Conservation (phyloP, 1,140 invertebrate species). For the Temnothorax nylanderi region DNA sequence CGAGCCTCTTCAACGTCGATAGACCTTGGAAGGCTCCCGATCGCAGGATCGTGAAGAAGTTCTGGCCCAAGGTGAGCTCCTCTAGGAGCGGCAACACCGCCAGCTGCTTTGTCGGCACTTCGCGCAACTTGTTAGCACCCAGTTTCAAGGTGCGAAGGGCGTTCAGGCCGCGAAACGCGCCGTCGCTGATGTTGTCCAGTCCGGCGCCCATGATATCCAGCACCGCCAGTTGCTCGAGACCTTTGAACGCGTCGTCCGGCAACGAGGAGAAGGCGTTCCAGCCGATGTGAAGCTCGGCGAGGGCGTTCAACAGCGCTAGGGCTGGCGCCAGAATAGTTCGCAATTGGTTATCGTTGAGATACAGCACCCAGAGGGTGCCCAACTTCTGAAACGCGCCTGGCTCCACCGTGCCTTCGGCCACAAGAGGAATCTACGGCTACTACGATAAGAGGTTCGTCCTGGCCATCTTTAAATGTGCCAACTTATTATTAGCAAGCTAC, state of each 20-base stretch:
- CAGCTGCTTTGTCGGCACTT: slow-evolving; percentile 92
- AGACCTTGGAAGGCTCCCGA: slow-evolving; percentile 92
- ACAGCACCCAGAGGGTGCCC: slow-evolving; percentile 90
- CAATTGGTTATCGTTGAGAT: slow-evolving; percentile 94
- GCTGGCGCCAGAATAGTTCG: slow-evolving; percentile 90
- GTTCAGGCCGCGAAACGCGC: slow-evolving; percentile 91
- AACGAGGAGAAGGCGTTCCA: slow-evolving; percentile 92
- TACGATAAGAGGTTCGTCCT: no score
- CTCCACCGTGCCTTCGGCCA: slow-evolving; percentile 86
- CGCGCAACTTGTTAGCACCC: slow-evolving; percentile 91
- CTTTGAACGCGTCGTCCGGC: slow-evolving; percentile 91
- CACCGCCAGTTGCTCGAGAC: slow-evolving; percentile 90
- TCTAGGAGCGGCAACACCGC: slow-evolving; percentile 90
- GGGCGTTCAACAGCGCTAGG: slow-evolving; percentile 89
- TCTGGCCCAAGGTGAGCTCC: slow-evolving; percentile 93
- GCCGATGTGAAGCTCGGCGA: slow-evolving; percentile 94
- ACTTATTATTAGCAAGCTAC: no score
- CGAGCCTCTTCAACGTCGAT: slow-evolving; percentile 90
- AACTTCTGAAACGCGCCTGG: slow-evolving; percentile 92
- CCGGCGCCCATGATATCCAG: slow-evolving; percentile 93
- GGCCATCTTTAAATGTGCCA: no score
- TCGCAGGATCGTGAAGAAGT: slow-evolving; percentile 90
- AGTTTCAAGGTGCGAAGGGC: slow-evolving; percentile 91
- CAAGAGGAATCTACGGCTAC: no score
- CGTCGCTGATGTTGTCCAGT: slow-evolving; percentile 90